Evolutionary conservation across 1,140 invertebrate species (phyloP).

Genomic region (Panagrolaimus sp.): DNA sequence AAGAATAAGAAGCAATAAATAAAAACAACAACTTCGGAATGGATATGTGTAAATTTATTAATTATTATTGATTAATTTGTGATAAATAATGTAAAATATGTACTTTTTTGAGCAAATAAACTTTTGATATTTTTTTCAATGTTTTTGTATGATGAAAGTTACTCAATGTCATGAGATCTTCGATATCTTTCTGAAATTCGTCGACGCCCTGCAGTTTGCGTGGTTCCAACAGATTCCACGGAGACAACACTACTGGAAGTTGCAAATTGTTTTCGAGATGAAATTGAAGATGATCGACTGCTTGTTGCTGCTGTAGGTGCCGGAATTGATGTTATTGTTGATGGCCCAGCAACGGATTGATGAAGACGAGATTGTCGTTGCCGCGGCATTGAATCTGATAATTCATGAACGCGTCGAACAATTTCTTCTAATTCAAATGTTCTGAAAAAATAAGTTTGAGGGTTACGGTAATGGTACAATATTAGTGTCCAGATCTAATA

Average conservation of each 20-base stretch:
- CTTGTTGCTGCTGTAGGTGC: not conserved
- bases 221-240: not conserved
- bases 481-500: too few species aligned
- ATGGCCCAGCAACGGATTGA: too few species aligned
- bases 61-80: too few species aligned
- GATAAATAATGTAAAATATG: too few species aligned
- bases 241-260: conserved; percentile 12
- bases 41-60: too few species aligned
- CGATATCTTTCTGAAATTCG: not conserved
- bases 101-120: too few species aligned
- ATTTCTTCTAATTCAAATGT: conserved; percentile 24
- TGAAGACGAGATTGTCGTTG: too few species aligned
- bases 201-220: not conserved
- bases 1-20: conserved; percentile 5
- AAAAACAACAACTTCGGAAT: not conserved
- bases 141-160: too few species aligned
- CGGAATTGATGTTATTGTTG: too few species aligned
- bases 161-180: not conserved
- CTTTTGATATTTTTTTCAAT: conserved; percentile 1
- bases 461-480: too few species aligned
- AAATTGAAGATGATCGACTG: not conserved
- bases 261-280: not conserved
- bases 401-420: conserved; percentile 18
- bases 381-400: not conserved
- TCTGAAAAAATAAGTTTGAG: conserved; percentile 6